Percentiles rank a stretch among this genome's conserved stretches.
phyloP scores from a whole-genome alignment of 2,888 invertebrate genomes.

The Ectropis crepuscularia region DNA sequence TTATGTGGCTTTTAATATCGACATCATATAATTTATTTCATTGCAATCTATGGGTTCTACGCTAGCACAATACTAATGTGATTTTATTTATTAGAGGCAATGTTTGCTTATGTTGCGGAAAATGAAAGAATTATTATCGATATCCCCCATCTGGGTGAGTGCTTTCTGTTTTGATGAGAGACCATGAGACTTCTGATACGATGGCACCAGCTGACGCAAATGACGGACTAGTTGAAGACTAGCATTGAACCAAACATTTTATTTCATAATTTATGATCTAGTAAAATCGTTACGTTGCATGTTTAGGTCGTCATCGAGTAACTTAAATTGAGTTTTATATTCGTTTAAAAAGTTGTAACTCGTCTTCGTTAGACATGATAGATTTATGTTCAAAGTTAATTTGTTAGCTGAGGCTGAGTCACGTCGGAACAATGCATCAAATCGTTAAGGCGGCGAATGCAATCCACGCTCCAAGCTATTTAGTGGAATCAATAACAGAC shows the following conservation, averaged over 20 bases:
- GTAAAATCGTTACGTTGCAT: constrained; percentile 3
- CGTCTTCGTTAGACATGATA: constrained; percentile 35
- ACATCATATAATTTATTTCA: constrained; percentile 2
- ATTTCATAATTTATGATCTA: constrained; percentile 19
- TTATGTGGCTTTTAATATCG: no score
- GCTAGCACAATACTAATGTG: constrained; percentile 14
- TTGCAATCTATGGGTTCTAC: neutral
- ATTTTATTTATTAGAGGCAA: constrained; percentile 25
- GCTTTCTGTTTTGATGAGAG: constrained; percentile 21
- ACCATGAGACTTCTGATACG: constrained; percentile 3
- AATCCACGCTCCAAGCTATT: constrained; percentile 29
- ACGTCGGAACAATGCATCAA: constrained; percentile 35
- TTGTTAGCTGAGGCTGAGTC: constrained; percentile 34
- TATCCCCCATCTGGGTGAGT: constrained; percentile 15
- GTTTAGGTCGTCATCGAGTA: constrained; percentile 4
- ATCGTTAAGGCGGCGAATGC: constrained; percentile 30
- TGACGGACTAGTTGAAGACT: neutral
- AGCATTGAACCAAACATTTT: neutral
- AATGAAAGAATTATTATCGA: constrained; percentile 33
- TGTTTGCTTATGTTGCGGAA: constrained; percentile 27
- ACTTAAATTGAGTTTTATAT: constrained; percentile 25
- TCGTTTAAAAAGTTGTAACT: constrained; percentile 29
- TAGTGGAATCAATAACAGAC: constrained; percentile 37
- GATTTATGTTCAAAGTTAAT: constrained; percentile 38
- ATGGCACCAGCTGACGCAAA: constrained; percentile 20